Base-by-base conservation (phyloP, 1,140 invertebrate genomes). In the Pseudomyrmex dendroicus region DNA sequence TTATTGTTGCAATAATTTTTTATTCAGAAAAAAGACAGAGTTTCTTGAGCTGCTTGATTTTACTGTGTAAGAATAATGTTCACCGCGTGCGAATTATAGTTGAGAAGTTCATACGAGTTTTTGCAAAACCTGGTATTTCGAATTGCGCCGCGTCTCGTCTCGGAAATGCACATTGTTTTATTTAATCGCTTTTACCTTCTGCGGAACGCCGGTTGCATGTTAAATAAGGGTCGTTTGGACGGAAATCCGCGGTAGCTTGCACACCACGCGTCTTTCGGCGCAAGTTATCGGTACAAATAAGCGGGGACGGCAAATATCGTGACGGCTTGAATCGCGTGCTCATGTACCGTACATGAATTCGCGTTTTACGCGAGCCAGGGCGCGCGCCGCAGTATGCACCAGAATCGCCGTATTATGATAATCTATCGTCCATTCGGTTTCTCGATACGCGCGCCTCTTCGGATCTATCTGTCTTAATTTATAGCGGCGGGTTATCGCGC, bases 361-460 rank as follows among this genome's bases (percentile, higher is more conserved):
- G 77, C 70, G 54, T 82, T 91, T 85, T 68, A 82, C 72, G 68
- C 44, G 46, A 46, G 46, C 35, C 68, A 52, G 44, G 35, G 35
- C 35, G 13, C 44, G 46, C 46, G 56, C 54, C 84, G 61, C 82
- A 61, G 78, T 86, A 88, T 88, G 83, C 86, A 85, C 74, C 67
- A 73, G 76, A 91, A 91, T 91, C 83, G 62, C 20, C 54, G 64
- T 85, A 89, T 90, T 90, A 91, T 91, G 89, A 87, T 89, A 90
- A 91, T 91, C 83, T 84, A 89, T 91, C 83, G 82, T 15, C 77
- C 66, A 90, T 90, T 86, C 70, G 73, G 15, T 83, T 66, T 48
- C 78, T 61, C 64, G 73, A 84, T 87, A 62, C 82, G 57, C 82
- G 57, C 59, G 52, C 62, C 35, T 83, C 35, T 83, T 84, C 17